Evolutionary conservation across 64 coral and sea anemone species (phyloP).

Genomic region (Dendrophyllia cribrosa): DNA sequence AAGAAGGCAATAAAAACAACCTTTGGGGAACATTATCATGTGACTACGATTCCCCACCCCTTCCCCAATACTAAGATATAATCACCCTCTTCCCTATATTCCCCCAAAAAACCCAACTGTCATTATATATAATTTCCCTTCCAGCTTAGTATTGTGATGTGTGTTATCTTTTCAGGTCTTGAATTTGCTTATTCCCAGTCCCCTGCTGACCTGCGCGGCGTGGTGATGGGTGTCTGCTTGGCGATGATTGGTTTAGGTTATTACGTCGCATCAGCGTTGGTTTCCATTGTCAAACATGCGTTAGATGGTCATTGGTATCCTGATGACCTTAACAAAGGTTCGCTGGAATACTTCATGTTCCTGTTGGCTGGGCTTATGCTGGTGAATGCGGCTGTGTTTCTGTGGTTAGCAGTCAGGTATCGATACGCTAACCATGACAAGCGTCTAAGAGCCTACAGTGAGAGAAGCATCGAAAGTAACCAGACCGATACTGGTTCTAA

Average conservation of each 20-base stretch:
- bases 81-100: too few relatives aligned
- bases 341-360: constrained; percentile 81
- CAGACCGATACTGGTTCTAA: too few relatives aligned
- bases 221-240: constrained; percentile 68
- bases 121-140: too few relatives aligned
- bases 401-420: constrained; percentile 64
- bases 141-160: too few relatives aligned
- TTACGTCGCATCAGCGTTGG: constrained; percentile 69
- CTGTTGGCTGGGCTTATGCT: constrained; percentile 71
- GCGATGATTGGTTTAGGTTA: constrained; percentile 59
- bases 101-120: too few relatives aligned
- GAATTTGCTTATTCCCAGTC: constrained; percentile 76
- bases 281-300: constrained; percentile 56
- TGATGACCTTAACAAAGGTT: constrained; percentile 65
- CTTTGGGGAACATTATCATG: too few relatives aligned
- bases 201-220: constrained; percentile 42
- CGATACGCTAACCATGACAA: constrained; percentile 42
- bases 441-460: not conserved
- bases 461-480: not conserved
- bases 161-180: constrained; percentile 17
- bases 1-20: too few relatives aligned
- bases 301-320: constrained; percentile 75
- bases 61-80: too few relatives aligned
- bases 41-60: too few relatives aligned
- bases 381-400: constrained; percentile 63